A percentile compares a stretch with the other conserved stretches of the same genome.
These are phyloP conservation scores for Triops longicaudatus DNA, from an alignment of 1,140 invertebrate species.

Conservation along the genomic window DNA sequence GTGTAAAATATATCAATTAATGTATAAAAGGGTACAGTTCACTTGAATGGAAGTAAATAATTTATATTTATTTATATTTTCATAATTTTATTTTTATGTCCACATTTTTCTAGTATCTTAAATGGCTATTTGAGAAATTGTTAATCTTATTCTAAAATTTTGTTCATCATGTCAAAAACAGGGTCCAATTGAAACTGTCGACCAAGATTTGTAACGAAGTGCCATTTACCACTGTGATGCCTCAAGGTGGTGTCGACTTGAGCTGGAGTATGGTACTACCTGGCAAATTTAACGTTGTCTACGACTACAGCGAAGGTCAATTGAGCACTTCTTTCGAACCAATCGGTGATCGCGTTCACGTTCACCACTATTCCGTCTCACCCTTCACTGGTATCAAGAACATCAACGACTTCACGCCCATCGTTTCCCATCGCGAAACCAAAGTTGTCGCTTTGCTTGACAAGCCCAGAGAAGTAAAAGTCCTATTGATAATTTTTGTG, in stretches of 20 bases:
- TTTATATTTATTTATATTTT: no score
- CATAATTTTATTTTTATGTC: no score
- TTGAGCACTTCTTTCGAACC: constrained; percentile 19
- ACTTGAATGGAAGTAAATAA: no score
- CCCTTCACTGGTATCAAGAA: constrained; percentile 26
- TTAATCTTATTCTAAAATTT: neutral
- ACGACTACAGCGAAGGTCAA: constrained; percentile 19
- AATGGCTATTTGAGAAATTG: neutral
- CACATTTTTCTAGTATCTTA: neutral
- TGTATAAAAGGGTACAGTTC: no score
- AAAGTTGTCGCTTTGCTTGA: constrained; percentile 20
- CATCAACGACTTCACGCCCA: constrained; percentile 24
- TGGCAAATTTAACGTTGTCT: constrained; percentile 19
- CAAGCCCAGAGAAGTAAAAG: constrained; percentile 17
- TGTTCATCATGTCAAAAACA: neutral
- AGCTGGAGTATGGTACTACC: constrained; percentile 12
- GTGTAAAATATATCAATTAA: no score
- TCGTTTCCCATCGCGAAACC: constrained; percentile 20
- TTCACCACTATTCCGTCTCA: constrained; percentile 1
- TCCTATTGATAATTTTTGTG: no score
- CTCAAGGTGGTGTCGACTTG: constrained; percentile 20
- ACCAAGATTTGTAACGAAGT: constrained; percentile 23
- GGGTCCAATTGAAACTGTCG: constrained; percentile 5
- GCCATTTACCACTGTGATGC: constrained; percentile 17
- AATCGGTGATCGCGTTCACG: constrained; percentile 18